Conservation (phyloP, 1,140 invertebrate genomes). For the Drosophila kurseongensis region DNA sequence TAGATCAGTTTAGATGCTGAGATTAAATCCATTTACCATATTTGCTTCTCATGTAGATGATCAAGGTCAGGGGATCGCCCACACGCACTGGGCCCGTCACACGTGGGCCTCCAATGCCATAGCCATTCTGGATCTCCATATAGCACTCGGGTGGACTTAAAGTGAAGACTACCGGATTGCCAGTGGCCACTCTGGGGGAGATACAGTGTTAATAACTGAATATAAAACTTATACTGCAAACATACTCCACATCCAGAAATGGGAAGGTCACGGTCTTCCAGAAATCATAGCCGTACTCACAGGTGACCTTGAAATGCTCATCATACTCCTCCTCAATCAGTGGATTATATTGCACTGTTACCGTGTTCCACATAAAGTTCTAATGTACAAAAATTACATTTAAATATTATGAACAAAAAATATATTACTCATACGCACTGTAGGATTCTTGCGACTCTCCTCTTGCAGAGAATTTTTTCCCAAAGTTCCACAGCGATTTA, state of each 20-base stretch:
- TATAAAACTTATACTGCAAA: constrained; percentile 49
- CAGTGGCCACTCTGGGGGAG: constrained; percentile 91
- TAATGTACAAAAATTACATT: constrained; percentile 86
- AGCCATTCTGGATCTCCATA: constrained; percentile 97
- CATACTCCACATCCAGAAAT: constrained; percentile 97
- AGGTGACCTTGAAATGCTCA: constrained; percentile 96
- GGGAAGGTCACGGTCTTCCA: constrained; percentile 98
- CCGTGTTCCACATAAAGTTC: constrained; percentile 98
- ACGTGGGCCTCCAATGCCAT: constrained; percentile 92
- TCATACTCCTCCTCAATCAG: constrained; percentile 97
- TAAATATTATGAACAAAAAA: not conserved
- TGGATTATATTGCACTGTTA: constrained; percentile 97
- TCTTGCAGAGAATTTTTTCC: constrained; percentile 94
- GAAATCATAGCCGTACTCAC: constrained; percentile 98
- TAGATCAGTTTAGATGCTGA: not conserved
- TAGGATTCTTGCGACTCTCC: constrained; percentile 93
- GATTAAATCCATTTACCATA: constrained; percentile 88
- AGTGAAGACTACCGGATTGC: constrained; percentile 97
- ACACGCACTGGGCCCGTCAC: constrained; percentile 95
- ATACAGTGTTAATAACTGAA: not conserved
- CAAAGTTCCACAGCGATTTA: constrained; percentile 96
- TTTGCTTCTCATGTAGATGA: constrained; percentile 97
- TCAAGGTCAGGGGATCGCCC: constrained; percentile 95
- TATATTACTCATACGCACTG: constrained; percentile 85
- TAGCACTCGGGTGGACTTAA: constrained; percentile 96